A percentile compares a stretch with the other conserved stretches of the same genome.
Evolutionary conservation across 2,797 vertebrate species (phyloP).

Genomic region (Uromys caudimaculatus): DNA sequence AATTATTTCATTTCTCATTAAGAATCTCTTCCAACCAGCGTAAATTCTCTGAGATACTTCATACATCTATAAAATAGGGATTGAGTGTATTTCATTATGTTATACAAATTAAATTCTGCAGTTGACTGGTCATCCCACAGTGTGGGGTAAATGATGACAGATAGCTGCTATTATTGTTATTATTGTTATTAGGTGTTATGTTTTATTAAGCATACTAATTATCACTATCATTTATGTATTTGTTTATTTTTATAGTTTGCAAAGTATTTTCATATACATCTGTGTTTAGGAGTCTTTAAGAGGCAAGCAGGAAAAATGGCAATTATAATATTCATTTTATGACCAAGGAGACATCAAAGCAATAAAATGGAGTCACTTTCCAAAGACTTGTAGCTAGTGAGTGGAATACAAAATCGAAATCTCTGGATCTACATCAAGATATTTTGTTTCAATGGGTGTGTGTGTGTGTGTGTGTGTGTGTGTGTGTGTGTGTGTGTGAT

Average conservation of each 20-base stretch:
- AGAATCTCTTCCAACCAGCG: neutral
- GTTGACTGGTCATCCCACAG: neutral
- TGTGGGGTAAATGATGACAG: neutral
- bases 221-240: slow-evolving; percentile 9
- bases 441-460: neutral
- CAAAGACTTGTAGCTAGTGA: neutral
- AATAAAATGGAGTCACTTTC: neutral
- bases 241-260: neutral
- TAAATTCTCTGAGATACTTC: neutral
- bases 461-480: neutral
- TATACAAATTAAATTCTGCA: neutral
- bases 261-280: neutral
- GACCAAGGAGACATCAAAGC: neutral
- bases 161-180: neutral
- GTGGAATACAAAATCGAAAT: neutral
- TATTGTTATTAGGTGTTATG: neutral
- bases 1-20: neutral
- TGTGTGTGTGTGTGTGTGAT: too few relatives aligned
- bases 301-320: neutral
- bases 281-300: neutral
- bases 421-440: neutral
- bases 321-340: neutral
- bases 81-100: slow-evolving; percentile 9
- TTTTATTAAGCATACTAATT: slow-evolving; percentile 52
- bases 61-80: neutral